These are phyloP conservation scores for crab-eating macaque (Macaca fascicularis) DNA, from an alignment of 2,113 vertebrate genomes.

Conservation along the genomic window DNA sequence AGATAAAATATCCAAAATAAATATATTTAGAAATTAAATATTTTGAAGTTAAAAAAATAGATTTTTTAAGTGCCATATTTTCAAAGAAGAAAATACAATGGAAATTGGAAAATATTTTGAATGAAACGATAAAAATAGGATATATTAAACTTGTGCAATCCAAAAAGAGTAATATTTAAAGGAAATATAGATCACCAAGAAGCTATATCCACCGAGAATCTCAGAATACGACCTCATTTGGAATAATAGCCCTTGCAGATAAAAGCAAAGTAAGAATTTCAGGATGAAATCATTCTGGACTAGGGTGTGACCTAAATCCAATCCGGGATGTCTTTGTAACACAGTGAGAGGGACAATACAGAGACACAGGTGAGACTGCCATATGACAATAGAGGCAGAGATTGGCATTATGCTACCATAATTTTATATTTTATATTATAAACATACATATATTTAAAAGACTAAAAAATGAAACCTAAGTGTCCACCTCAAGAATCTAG, in stretches of 20 bases:
- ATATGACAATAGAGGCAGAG: not conserved
- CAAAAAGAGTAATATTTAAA: not conserved
- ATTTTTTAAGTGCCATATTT: not conserved
- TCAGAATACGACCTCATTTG: not conserved
- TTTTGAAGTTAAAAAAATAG: not conserved
- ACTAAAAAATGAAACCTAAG: not conserved
- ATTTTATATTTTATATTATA: not conserved
- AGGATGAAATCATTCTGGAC: not conserved
- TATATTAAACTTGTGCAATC: not conserved
- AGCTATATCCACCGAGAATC: not conserved
- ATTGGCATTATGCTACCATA: not conserved
- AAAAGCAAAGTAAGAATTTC: not conserved
- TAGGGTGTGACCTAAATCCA: not conserved
- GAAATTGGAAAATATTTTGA: not conserved
- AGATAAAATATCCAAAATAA: not conserved
- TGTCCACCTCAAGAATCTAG: not conserved
- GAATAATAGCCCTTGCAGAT: not conserved
- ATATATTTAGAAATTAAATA: not conserved
- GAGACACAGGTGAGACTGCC: not conserved
- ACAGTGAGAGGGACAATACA: not conserved
- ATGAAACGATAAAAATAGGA: not conserved
- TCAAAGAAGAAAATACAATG: not conserved
- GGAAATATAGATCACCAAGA: not conserved
- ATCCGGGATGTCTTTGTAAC: not conserved
- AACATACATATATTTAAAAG: not conserved